phyloP scores from a whole-genome alignment of 1,140 invertebrate species.

The Apolygus lucorum region DNA sequence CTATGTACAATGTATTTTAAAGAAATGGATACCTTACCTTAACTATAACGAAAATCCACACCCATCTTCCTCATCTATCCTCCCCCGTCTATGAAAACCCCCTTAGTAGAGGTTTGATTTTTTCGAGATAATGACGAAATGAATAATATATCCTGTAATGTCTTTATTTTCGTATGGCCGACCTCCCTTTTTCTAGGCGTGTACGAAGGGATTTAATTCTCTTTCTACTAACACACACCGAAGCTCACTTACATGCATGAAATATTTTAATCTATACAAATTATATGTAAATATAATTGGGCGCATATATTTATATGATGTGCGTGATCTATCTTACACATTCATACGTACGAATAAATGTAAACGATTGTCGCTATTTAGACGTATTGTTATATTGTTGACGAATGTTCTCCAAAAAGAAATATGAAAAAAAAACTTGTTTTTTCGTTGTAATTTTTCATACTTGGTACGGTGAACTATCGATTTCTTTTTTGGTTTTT shows the following conservation, averaged over 20 bases:
- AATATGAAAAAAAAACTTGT: neutral
- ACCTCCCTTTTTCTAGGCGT: conserved; percentile 18
- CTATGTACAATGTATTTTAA: conserved; percentile 13
- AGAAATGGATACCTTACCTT: neutral
- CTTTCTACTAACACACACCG: conserved; percentile 24
- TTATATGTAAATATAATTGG: conserved; percentile 29
- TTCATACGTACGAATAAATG: conserved; percentile 25
- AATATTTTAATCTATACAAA: conserved; percentile 29
- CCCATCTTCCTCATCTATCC: neutral
- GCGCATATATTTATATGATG: conserved; percentile 24
- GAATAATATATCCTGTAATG: conserved; percentile 1
- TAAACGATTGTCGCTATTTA: conserved; percentile 27
- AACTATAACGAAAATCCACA: conserved; percentile 4
- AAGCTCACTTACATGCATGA: conserved; percentile 29
- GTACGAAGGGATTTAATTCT: conserved; percentile 2
- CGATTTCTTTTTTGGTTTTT: neutral
- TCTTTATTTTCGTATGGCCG: conserved; percentile 21
- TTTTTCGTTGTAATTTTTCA: neutral
- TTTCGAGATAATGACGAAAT: neutral
- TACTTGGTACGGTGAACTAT: neutral
- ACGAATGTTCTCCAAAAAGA: conserved; percentile 17
- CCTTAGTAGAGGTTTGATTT: neutral
- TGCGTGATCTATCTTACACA: conserved; percentile 22
- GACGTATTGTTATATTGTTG: conserved; percentile 25
- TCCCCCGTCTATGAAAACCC: neutral